Conservation (phyloP, 2,113 vertebrate species). For the Heterotilapia buettikoferi region DNA sequence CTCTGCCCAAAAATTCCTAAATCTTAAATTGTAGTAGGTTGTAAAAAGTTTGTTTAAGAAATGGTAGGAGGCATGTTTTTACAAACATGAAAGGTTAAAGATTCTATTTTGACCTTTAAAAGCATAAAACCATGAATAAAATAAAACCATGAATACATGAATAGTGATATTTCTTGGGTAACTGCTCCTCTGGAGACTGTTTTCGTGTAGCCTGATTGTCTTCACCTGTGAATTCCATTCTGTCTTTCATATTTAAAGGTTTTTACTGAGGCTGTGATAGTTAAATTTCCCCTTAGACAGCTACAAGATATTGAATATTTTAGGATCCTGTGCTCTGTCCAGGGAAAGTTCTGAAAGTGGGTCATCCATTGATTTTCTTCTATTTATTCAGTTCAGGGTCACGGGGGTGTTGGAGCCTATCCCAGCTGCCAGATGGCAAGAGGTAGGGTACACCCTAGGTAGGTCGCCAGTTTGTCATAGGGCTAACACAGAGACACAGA, state of each 20-base stretch:
- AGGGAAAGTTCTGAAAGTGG: background rate
- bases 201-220: background rate
- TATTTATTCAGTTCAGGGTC: background rate
- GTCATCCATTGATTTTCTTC: background rate
- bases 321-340: background rate
- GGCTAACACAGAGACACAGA: background rate
- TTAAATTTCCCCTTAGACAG: background rate
- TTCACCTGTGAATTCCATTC: background rate
- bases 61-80: background rate
- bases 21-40: background rate
- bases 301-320: background rate
- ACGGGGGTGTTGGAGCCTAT: background rate
- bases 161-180: background rate
- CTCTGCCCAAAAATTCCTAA: background rate
- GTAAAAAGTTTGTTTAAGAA: background rate
- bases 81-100: background rate
- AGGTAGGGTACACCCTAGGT: background rate
- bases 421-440: background rate
- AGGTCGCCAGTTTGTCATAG: background rate
- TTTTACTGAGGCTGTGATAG: background rate
- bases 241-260: too few relatives aligned
- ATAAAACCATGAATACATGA: background rate
- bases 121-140: background rate
- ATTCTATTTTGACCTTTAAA: background rate
- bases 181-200: background rate